Evolutionary conservation across 2,888 invertebrate genomes (phyloP).

Genomic region (Rotaria macrura): DNA sequence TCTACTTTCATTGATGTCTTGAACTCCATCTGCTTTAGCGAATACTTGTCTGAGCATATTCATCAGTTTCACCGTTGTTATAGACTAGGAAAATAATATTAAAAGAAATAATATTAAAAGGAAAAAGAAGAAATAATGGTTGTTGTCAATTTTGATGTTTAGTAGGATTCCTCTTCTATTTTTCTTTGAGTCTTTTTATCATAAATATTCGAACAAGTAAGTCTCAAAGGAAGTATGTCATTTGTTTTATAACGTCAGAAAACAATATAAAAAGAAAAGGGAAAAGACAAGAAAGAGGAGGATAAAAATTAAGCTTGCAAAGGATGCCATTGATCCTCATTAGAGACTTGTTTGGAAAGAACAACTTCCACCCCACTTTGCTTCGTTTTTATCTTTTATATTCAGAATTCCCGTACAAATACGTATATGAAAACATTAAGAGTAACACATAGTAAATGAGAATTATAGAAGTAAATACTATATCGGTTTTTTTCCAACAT

Average conservation of each 20-base stretch:
- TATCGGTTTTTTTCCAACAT: no score
- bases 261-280: no score
- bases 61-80: not conserved
- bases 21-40: not conserved
- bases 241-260: no score
- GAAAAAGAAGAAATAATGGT: not conserved
- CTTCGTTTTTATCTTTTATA: not conserved
- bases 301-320: not conserved
- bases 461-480: no score
- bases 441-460: no score
- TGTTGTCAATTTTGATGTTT: not conserved
- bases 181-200: not conserved
- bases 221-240: not conserved
- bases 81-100: not conserved
- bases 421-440: no score
- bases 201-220: not conserved
- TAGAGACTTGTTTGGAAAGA: not conserved
- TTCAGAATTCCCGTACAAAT: no score
- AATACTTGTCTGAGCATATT: not conserved
- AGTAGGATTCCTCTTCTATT: not conserved
- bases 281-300: not conserved
- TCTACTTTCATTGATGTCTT: not conserved
- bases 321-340: not conserved
- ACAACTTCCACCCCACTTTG: not conserved
- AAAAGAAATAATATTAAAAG: not conserved